Evolutionary conservation across 2,113 vertebrate genomes (phyloP), one percentile per base, ranked within the genome.

Genomic region (Eolophus roseicapilla): DNA sequence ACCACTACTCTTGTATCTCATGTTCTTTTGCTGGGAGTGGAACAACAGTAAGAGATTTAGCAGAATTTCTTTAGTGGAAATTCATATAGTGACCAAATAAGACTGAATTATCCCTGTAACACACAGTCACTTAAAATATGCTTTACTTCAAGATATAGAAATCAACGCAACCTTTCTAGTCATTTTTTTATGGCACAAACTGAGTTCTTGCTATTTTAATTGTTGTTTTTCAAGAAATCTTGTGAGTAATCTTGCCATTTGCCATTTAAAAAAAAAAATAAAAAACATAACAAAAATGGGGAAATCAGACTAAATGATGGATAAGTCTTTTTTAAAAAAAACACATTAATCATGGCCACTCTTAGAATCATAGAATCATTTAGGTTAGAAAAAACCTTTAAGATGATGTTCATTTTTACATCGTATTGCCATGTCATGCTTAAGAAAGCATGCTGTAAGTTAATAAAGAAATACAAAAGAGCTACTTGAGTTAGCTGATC

Each of bases 401-500:
- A 63, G n/a, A 37, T 44, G 18, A 43, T 0, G 1, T 82, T 86
- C 13, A 68, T 80, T 94, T 93, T 92, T 74, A 86, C 92, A 49
- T 46, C 65, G 43, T 71, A 21, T 82, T 94, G n/a, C 69, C 60
- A 68, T 85, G 62, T 95, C 53, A 88, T 82, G 73, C 79, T 94
- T 90, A 57, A 87, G 35, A 97, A 96, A 93, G 60, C 63, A 81
- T 92, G 21, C 41, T 85, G 24, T 21, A 93, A 90, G n/a, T 41
- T 94, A 91, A 82, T 88, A 75, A 94, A 86, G 33, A 67, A 82
- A 87, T 87, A 82, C 21, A 82, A 76, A 90, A 90, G 57, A 94
- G 50, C 44, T 82, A 78, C 67, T 69, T 63, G 31, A 76, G 37
- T 69, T 86, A 77, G 84, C 16, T 82, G 77, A 83, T 88, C 65